Evolutionary conservation across 2,888 invertebrate genomes (phyloP), one percentile per base, ranked within the genome.

Genomic region (Hylaea fasciaria): DNA sequence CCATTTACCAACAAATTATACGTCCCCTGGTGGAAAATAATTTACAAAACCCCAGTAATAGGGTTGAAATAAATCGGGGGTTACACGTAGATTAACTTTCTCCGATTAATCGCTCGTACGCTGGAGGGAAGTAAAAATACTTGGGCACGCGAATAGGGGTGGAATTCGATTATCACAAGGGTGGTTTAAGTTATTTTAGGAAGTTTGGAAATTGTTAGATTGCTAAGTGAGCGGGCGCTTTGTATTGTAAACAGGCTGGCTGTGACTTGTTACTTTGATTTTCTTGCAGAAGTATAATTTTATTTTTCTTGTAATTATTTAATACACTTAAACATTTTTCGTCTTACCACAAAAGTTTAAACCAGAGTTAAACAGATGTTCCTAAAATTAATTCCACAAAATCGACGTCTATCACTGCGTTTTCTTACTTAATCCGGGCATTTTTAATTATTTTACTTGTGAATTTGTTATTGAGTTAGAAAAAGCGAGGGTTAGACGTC

Each of bases 61-160:
- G 61, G 56, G 55, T 56, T 61, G 52, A 52, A 61, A 61, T 61
- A 61, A 61, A 61, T 61, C 47, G 46, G 61, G 56, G 61, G 61
- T 61, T 61, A 39, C 51, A 52, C 56, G 56, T 61, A 61, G 61
- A 61, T 61, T 61, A 61, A 61, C 61, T 61, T 56, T 51, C 55
- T 56, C 44, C 56, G 22, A 61, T 56, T 61, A 61, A 61, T 61
- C 61, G 61, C 51, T 47, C 48, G 51, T 52, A 61, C 56, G 50
- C 12, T 43, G 46, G 50, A 51, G 46, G 56, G 51, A 47, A 61
- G 51, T 52, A 61, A 61, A 61, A 61, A 61, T 61, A 61, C 56
- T 56, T 39, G 50, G 29, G 60, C 60, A 60, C 60, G 60, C 56
- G 48, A 56, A 51, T 50, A 43, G 50, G 59, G 55, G 61, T 47